Base-by-base conservation (phyloP, 1,140 invertebrate genomes). In the Drosophila auraria region DNA sequence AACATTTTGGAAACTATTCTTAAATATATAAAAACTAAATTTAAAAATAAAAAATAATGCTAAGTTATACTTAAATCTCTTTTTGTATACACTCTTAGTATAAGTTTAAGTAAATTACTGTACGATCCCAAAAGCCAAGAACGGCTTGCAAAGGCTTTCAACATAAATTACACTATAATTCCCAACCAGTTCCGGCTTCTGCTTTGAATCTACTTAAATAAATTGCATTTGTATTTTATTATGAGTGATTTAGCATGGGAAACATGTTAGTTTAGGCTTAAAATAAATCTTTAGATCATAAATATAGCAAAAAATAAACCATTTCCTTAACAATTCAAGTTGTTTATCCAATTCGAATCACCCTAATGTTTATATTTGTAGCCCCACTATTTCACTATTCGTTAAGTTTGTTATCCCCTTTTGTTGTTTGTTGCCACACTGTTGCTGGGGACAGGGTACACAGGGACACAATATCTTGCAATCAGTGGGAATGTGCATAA, bases 401-500 rank as follows among this genome's bases (percentile, higher is more conserved):
- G 45, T 64, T 54, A 57, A 78, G 64, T 78, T 78, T 78, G 57
- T 82, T 83, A 36, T 81, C 63, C 59, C 79, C 51, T 66, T 64
- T 76, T 78, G 70, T 50, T 74, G 62, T 75, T 80, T 64, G 68
- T 80, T 64, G 47, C 57, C 68, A 82, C 86, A 80, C 81, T 91
- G 79, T 91, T 84, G 73, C 66, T 33, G 71, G 57, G 66, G 15
- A 60, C 44, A 3, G 8, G 17, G n/a, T 7, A 8, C 38, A 12
- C 3, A 36, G 47, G 65, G 27, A 79, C 81, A 90, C 86, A 89
- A 89, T 90, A 84, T 89, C 84, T 92, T 80, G 87, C 86, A 89
- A 89, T 89, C 86, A 89, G 87, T 82, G 70, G 71, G 57, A 86
- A 86, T 89, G 86, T 70, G 68, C 76, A 86, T 89, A 91, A 91